Conservation (phyloP, 1,140 invertebrate species). For the Acromyrmex echinatior region DNA sequence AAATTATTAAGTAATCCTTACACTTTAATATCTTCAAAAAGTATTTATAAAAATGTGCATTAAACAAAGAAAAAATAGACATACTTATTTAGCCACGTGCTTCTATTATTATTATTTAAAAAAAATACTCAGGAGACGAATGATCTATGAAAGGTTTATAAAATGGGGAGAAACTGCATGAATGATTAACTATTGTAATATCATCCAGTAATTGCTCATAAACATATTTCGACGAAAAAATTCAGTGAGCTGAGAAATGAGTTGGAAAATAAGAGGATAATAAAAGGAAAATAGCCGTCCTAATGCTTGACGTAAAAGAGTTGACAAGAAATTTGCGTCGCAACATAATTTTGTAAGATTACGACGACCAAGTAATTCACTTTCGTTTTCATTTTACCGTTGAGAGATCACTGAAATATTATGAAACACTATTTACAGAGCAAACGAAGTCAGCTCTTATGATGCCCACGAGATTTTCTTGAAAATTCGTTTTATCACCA, state of each 20-base stretch:
- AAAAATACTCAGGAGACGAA: too few species aligned
- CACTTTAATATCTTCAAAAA: too few species aligned
- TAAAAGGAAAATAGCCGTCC: slow-evolving; percentile 27
- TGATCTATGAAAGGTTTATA: too few species aligned
- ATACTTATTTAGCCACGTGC: too few species aligned
- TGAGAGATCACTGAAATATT: slow-evolving; percentile 41
- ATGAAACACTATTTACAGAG: slow-evolving; percentile 28
- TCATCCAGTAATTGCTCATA: background rate
- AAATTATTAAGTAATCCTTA: too few species aligned
- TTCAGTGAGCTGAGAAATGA: slow-evolving; percentile 14
- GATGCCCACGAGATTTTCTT: background rate
- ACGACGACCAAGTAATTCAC: slow-evolving; percentile 31
- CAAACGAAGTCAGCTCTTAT: background rate
- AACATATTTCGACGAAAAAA: slow-evolving; percentile 34
- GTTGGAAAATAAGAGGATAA: slow-evolving; percentile 47
- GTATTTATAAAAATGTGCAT: too few species aligned
- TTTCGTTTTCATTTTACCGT: background rate
- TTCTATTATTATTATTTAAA: too few species aligned
- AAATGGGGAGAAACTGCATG: background rate
- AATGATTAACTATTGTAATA: background rate
- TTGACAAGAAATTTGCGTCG: slow-evolving; percentile 49
- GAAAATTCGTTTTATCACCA: slow-evolving; percentile 14
- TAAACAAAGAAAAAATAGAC: too few species aligned
- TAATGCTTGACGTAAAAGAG: background rate
- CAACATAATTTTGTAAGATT: slow-evolving; percentile 38